Base-by-base conservation (phyloP, 2,797 vertebrate genomes). In the Macrochelys suwanniensis region DNA sequence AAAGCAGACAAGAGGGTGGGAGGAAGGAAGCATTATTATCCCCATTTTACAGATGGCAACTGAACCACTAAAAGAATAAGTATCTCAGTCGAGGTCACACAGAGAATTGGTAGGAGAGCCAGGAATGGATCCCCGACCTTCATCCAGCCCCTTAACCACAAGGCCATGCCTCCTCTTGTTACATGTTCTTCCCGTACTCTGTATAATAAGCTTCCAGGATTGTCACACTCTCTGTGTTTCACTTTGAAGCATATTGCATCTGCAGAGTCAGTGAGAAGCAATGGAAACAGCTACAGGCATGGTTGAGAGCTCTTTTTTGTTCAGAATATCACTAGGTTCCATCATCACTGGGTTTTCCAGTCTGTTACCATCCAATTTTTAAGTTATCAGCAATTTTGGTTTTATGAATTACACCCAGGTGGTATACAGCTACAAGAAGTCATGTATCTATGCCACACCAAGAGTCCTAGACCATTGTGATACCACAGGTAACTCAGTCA, bases 1-100 rank as follows among this genome's bases (percentile, higher is more conserved):
- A 71, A n/a, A 94, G 56, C 37, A 88, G 85, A 87, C 80, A 95
- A 84, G 5, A 89, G 82, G 50, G 87, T 80, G 65, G 33, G 4
- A 31, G 17, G 65, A 37, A 93, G 74, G 54, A 96, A 93, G n/a
- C 17, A 74, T 80, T 84, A 91, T 25, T 88, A 83, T 59, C 11
- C 25, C 84, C 82, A 31, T 84, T 95, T 89, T 85, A 68, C 33
- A 68, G 17, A 21, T 68, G n/a, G n/a, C 16, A 37, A 68, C 19
- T 9, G n/a, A 37, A 23, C 21, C 65, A 68, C 65, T 9, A 68
- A 68, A 68, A 68, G 9, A 37, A 11, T 68, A 68, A 86, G 26
- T 79, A 89, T 88, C 12, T 71, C n/a, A 5, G 17, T 10, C 19
- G 90, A 11, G 23, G 6, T 68, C 90, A 82, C 26, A 7, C 33